Base-by-base conservation (phyloP, 2,113 vertebrate genomes). In the Lepisosteus osseus region DNA sequence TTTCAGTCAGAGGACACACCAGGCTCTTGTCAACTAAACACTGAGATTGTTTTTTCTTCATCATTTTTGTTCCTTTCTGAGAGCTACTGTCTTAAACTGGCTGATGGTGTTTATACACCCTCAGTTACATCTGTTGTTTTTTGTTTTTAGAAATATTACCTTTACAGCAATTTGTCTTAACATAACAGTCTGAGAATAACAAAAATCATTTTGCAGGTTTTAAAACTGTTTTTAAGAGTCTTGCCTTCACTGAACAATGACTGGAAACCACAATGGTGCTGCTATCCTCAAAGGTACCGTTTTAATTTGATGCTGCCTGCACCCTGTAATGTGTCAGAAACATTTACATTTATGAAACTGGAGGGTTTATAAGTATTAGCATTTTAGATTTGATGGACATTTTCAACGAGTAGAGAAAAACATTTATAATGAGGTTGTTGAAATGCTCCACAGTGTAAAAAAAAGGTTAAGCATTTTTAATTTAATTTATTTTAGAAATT, bases 211-310 rank as follows among this genome's bases (percentile, higher is more conserved):
- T 62, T 61, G 15, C 54, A 56, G 66, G 7, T 29, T 62, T 14
- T 17, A 65, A 13, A 44, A 41, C 56, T 45, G 63, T 55, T 11
- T 13, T n/a, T 11, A 7, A 11, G 54, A 3, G 51, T 57, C 54
- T 68, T 43, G 67, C 4, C 47, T 54, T 40, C 3, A 15, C 3
- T n/a, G 67, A 11, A 14, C 62, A 14, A 82, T 82, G 80, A 71
- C 72, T 3, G 54, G 54, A 62, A 54, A 47, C 12, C 44, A 7
- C 11, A 65, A 68, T n/a, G 54, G 71, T n/a, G 42, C 56, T 61
- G 13, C 64, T n/a, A 41, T 74, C 29, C 80, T 82, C 11, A 76
- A 78, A 80, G 80, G 80, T 82, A 72, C 64, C 6, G 29, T n/a
- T 69, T 17, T 65, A 29, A 14, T 6, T 42, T 55, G 66, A 29